Conservation (phyloP, 1,140 invertebrate species). For the Anastatus disparis region DNA sequence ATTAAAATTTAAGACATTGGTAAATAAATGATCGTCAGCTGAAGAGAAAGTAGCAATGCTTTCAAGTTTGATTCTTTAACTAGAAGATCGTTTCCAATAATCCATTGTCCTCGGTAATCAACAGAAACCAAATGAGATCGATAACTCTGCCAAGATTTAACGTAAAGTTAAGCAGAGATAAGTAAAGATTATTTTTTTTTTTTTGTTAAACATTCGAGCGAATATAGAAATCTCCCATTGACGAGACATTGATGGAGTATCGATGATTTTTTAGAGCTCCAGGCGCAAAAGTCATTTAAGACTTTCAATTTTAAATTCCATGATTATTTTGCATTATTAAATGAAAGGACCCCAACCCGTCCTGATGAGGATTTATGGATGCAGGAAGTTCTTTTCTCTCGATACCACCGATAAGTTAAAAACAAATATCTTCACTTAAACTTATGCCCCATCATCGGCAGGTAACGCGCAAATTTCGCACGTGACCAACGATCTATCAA, state of each 20-base stretch:
- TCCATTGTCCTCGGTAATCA: no score
- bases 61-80: no score
- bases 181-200: neutral
- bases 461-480: neutral
- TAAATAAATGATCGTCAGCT: no score
- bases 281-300: constrained; percentile 25
- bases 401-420: constrained; percentile 12
- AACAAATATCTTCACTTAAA: constrained; percentile 3
- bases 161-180: neutral
- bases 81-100: no score
- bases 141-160: neutral
- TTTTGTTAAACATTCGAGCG: neutral
- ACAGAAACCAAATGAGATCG: no score
- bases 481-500: constrained; percentile 18
- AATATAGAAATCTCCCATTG: neutral
- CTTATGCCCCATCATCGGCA: no score
- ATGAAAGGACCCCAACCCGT: neutral
- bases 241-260: constrained; percentile 25
- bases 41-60: no score
- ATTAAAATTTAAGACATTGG: no score
- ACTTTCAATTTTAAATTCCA: constrained; percentile 18
- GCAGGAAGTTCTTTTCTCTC: constrained; percentile 16
- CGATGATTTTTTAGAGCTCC: constrained; percentile 5
- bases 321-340: constrained; percentile 24
- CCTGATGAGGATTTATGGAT: constrained; percentile 33